phyloP scores from a whole-genome alignment of 2,888 invertebrate species.

The Siphonodentalium dalli region DNA sequence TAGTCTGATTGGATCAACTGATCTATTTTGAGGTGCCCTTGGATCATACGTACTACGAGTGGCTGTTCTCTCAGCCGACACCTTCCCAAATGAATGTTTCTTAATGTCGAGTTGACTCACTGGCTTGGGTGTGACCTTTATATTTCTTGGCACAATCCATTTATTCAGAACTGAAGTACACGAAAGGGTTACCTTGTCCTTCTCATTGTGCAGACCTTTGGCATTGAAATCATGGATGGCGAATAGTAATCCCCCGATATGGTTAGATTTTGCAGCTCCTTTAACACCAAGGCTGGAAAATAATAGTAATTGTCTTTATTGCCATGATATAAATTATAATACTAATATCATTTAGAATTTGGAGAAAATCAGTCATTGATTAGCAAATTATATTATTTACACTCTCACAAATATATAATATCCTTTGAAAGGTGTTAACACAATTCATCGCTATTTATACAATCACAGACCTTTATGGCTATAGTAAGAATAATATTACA shows the following conservation, averaged over 20 bases:
- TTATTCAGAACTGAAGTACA: conserved; percentile 13
- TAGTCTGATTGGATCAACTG: conserved; percentile 2
- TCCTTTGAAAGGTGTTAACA: too few relatives aligned
- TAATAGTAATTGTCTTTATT: too few relatives aligned
- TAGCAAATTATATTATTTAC: too few relatives aligned
- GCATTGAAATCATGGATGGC: conserved; percentile 7
- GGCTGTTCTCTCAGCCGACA: background rate
- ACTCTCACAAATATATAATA: too few relatives aligned
- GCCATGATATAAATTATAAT: too few relatives aligned
- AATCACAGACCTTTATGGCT: too few relatives aligned
- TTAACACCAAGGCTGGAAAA: conserved; percentile 17
- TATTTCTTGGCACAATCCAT: conserved; percentile 16
- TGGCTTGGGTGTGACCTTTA: conserved; percentile 7
- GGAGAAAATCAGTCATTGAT: too few relatives aligned
- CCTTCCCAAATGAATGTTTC: conserved; percentile 12
- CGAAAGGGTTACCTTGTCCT: conserved; percentile 4
- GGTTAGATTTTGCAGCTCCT: conserved; percentile 19
- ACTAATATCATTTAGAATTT: too few relatives aligned
- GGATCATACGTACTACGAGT: conserved; percentile 17
- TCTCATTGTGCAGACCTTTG: conserved; percentile 1
- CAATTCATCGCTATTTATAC: too few relatives aligned
- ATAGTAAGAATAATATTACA: too few relatives aligned
- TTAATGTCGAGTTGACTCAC: conserved; percentile 11
- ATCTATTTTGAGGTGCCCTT: conserved; percentile 13
- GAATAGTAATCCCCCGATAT: conserved; percentile 17